A percentile compares a stretch with the other conserved stretches of the same genome.
Evolutionary conservation across 2,888 invertebrate genomes (phyloP).

Genomic region (Eulithis prunata): DNA sequence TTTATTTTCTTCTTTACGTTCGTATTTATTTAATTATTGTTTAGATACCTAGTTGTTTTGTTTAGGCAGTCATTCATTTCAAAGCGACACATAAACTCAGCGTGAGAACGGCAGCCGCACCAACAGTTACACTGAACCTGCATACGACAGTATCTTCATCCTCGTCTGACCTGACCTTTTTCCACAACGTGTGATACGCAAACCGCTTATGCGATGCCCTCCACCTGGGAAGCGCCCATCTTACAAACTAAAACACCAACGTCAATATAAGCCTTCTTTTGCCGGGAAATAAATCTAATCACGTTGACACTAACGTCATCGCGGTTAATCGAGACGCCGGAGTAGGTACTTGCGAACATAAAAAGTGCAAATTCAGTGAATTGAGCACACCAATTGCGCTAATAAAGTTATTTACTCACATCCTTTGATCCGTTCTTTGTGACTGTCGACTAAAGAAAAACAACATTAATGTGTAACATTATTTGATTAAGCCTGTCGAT

Average conservation of each 20-base stretch:
- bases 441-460: slow-evolving; percentile 75
- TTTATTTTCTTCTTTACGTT: background rate
- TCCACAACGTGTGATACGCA: slow-evolving; percentile 72
- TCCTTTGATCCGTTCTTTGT: slow-evolving; percentile 73
- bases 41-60: slow-evolving; percentile 8
- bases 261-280: slow-evolving; percentile 46
- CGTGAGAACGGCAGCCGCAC: slow-evolving; percentile 61
- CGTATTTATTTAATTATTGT: too few relatives aligned
- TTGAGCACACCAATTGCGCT: slow-evolving; percentile 45
- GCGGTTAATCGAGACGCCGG: slow-evolving; percentile 31
- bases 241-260: slow-evolving; percentile 79
- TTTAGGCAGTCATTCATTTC: slow-evolving; percentile 30
- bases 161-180: slow-evolving; percentile 75
- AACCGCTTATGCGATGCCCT: slow-evolving; percentile 80
- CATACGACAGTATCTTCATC: slow-evolving; percentile 35
- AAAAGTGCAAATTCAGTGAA: slow-evolving; percentile 45
- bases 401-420: slow-evolving; percentile 70
- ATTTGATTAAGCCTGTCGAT: slow-evolving; percentile 27
- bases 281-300: slow-evolving; percentile 28
- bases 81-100: slow-evolving; percentile 53
- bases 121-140: slow-evolving; percentile 47
- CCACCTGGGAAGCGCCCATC: slow-evolving; percentile 82
- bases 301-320: slow-evolving; percentile 36
- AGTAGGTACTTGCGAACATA: slow-evolving; percentile 48
- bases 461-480: slow-evolving; percentile 54